Evolutionary conservation across 2,113 vertebrate genomes (phyloP).

Genomic region (Calonectris borealis): DNA sequence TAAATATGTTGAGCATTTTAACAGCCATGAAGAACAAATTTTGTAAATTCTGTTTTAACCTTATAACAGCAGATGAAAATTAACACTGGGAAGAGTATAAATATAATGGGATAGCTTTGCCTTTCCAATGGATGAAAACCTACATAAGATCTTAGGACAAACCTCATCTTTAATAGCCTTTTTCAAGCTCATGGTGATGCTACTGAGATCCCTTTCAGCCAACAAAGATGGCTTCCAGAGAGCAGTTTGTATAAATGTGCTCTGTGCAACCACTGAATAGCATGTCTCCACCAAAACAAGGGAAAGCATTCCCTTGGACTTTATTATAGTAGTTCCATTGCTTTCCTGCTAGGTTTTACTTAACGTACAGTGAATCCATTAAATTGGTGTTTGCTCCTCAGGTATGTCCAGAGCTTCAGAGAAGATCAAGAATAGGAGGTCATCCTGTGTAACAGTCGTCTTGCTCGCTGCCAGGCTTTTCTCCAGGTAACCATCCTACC

Average conservation of each 20-base stretch:
- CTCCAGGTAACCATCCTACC: neutral
- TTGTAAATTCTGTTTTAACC: neutral
- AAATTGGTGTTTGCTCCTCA: neutral
- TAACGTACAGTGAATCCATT: neutral
- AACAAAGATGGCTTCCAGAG: neutral
- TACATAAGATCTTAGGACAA: neutral
- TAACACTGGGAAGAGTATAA: neutral
- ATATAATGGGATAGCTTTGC: neutral
- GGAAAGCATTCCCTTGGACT: neutral
- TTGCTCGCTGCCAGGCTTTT: neutral
- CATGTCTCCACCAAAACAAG: neutral
- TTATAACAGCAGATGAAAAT: neutral
- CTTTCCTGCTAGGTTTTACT: neutral
- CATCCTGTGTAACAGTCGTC: neutral
- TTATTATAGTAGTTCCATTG: neutral
- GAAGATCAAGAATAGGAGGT: neutral
- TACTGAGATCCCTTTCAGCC: neutral
- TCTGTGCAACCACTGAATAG: neutral
- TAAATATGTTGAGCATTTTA: constrained; percentile 4
- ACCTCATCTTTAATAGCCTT: neutral
- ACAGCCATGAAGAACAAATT: neutral
- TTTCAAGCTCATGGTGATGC: neutral
- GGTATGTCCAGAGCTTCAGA: neutral
- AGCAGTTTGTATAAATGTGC: neutral
- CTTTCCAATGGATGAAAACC: neutral